Percentiles rank a stretch among this genome's conserved stretches.
phyloP scores from a whole-genome alignment of 2,113 vertebrate species.

The Paralichthys olivaceus region DNA sequence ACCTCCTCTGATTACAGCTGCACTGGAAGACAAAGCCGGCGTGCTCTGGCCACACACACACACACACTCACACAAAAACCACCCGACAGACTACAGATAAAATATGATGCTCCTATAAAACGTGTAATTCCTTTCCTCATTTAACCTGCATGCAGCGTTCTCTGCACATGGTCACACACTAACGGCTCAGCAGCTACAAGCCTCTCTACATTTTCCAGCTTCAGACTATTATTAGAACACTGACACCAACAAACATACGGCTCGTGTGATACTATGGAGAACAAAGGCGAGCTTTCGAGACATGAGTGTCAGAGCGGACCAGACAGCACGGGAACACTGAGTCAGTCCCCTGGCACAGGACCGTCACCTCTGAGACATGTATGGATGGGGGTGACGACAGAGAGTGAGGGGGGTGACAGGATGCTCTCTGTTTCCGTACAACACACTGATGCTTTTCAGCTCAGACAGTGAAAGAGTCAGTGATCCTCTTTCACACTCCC shows the following conservation, averaged over 20 bases:
- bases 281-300: constrained; percentile 62
- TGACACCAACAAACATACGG: constrained; percentile 63
- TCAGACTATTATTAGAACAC: constrained; percentile 68
- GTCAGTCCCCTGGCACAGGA: constrained; percentile 30
- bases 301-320: constrained; percentile 38
- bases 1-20: constrained; percentile 48
- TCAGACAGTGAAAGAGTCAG: constrained; percentile 60
- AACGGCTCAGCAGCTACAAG: constrained; percentile 44
- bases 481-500: constrained; percentile 59
- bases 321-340: constrained; percentile 35
- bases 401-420: constrained; percentile 37
- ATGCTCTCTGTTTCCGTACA: constrained; percentile 43
- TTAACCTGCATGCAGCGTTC: constrained; percentile 43
- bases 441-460: constrained; percentile 65
- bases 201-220: constrained; percentile 54
- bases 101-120: constrained; percentile 28
- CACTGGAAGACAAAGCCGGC: constrained; percentile 49
- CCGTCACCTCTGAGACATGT: constrained; percentile 60
- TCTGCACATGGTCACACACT: constrained; percentile 38
- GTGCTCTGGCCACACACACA: constrained; percentile 30
- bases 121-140: constrained; percentile 48
- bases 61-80: not conserved
- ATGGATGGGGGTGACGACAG: constrained; percentile 10
- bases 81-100: constrained; percentile 17
- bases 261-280: constrained; percentile 48